A percentile compares a stretch with the other conserved stretches of the same genome.
phyloP scores from a whole-genome alignment of 1,140 invertebrate species.

The Drosophila pallidifrons region DNA sequence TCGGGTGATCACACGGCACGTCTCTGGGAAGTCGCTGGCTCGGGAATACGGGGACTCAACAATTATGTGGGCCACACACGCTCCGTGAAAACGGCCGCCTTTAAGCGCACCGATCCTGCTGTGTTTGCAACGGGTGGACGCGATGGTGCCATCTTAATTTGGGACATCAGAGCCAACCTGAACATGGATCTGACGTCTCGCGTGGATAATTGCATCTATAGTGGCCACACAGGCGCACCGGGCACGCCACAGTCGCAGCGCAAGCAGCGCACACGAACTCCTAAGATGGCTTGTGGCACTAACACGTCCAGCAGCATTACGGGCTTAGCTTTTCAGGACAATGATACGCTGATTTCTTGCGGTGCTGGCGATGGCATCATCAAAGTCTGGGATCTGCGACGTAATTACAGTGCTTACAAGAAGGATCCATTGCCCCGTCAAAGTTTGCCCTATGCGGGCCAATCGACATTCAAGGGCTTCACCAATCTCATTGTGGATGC shows the following conservation, averaged over 20 bases:
- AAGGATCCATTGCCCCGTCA: conserved; percentile 90
- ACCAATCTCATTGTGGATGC: conserved; percentile 92
- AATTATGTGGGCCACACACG: conserved; percentile 90
- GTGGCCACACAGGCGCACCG: conserved; percentile 86
- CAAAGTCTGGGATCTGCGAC: conserved; percentile 95
- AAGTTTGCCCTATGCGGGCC: conserved; percentile 89
- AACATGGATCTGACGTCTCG: conserved; percentile 85
- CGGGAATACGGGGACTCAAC: conserved; percentile 87
- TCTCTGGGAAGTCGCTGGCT: conserved; percentile 89
- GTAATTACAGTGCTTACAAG: conserved; percentile 90
- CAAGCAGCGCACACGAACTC: conserved; percentile 79
- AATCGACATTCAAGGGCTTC: conserved; percentile 90
- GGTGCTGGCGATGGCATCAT: conserved; percentile 93
- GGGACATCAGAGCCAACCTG: conserved; percentile 90
- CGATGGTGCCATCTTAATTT: conserved; percentile 93
- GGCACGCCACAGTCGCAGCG: conserved; percentile 86
- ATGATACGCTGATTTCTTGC: conserved; percentile 91
- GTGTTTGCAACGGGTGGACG: conserved; percentile 94
- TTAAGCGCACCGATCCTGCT: conserved; percentile 88
- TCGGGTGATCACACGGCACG: conserved; percentile 93
- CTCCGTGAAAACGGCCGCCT: conserved; percentile 92
- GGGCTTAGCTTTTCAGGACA: conserved; percentile 90
- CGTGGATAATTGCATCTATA: conserved; percentile 88
- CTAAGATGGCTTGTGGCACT: conserved; percentile 71
- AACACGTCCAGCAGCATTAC: conserved; percentile 89